Evolutionary conservation across 2,888 invertebrate genomes (phyloP), one percentile per base, ranked within the genome.

Genomic region (Acanthoscelides obtectus): DNA sequence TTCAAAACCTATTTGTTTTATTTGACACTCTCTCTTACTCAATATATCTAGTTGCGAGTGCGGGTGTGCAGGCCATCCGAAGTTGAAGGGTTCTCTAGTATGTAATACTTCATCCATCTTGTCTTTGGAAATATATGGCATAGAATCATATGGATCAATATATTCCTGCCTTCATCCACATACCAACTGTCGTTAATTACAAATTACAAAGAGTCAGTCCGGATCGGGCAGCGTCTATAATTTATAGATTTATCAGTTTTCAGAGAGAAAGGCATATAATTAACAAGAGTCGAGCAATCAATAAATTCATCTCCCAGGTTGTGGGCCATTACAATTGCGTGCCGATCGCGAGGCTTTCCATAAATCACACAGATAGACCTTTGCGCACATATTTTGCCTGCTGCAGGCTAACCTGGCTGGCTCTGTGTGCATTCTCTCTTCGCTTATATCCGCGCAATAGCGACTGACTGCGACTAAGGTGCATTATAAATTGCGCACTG

Each of bases 241-340:
- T 67, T 67, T 22, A 67, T 22, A 67, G 67, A 67, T 67, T 67
- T 67, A 67, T 67, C 67, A 67, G 22, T 67, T 67, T 67, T 22
- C 22, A 12, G 22, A 22, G 45, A 12, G 45, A 45, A 22, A 67
- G 67, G 22, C 67, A 22, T 67, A 67, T 67, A 22, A 67, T 67
- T 67, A 67, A 67, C 67, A 67, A 67, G 67, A 22, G 22, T 45
- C 45, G 45, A 17, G 71, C 74, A 74, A 74, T 72, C 73, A 73
- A 75, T 75, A 70, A 71, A 74, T 74, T 73, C 74, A 74, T 75
- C 72, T 67, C 71, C 71, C 70, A 69, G 71, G 72, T 72, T 73
- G 71, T 72, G 74, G 72, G 72, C 71, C 74, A 70, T 45, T 74
- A 75, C 74, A 75, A 75, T 75, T 75, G 75, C 75, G 75, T 75